These are phyloP conservation scores for Himalopsyche tibetana DNA, from an alignment of 2,888 invertebrate genomes.

Conservation along the genomic window DNA sequence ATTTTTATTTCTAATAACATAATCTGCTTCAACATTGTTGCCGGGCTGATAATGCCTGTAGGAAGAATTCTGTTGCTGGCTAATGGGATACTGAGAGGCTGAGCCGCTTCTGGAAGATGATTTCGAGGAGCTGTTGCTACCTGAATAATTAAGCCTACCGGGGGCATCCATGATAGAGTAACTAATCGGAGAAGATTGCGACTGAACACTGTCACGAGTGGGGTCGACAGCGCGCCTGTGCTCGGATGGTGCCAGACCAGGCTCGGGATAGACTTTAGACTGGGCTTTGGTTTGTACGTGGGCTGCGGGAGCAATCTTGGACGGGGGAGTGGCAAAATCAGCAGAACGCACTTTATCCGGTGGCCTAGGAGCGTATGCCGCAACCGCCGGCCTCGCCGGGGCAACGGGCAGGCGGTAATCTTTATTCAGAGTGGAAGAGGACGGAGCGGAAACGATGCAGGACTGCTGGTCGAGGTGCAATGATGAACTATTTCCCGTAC, in stretches of 20 bases:
- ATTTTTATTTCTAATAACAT: constrained; percentile 79
- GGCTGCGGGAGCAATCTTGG: constrained; percentile 73
- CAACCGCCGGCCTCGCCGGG: constrained; percentile 72
- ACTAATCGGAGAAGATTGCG: constrained; percentile 85
- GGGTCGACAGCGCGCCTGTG: constrained; percentile 74
- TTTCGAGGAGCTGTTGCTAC: constrained; percentile 77
- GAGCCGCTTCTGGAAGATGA: constrained; percentile 72
- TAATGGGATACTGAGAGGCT: constrained; percentile 75
- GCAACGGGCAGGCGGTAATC: constrained; percentile 80
- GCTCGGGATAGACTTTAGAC: constrained; percentile 86
- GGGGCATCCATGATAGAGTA: constrained; percentile 86
- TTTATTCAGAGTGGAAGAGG: constrained; percentile 78
- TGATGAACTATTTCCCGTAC: constrained; percentile 78
- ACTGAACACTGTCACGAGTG: constrained; percentile 74
- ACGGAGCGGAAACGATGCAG: constrained; percentile 84
- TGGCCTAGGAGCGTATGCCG: constrained; percentile 67
- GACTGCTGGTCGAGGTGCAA: constrained; percentile 81
- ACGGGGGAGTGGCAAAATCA: constrained; percentile 77
- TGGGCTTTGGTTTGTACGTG: constrained; percentile 86
- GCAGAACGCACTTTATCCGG: constrained; percentile 69
- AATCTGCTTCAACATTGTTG: constrained; percentile 79
- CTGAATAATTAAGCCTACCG: constrained; percentile 79
- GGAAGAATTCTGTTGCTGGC: constrained; percentile 76
- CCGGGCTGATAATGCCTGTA: constrained; percentile 82
- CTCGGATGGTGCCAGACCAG: constrained; percentile 73